Percentiles rank a stretch among this genome's conserved stretches.
phyloP scores from a whole-genome alignment of 2,888 invertebrate genomes.

The Drosophila barbarae region DNA sequence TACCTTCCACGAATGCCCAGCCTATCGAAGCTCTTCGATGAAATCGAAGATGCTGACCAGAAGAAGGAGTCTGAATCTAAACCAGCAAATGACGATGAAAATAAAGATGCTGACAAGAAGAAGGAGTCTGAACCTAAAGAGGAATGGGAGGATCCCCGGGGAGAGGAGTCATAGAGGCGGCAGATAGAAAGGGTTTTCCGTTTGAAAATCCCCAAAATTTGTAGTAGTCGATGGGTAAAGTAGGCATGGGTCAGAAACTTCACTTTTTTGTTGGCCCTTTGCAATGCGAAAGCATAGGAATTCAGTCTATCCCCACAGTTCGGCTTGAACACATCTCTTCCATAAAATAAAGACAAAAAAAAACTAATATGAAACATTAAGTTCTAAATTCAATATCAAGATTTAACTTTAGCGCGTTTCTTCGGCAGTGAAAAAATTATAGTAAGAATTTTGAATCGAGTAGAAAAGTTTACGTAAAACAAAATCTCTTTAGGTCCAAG shows the following conservation, averaged over 20 bases:
- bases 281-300: neutral
- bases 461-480: neutral
- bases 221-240: neutral
- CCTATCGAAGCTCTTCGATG: neutral
- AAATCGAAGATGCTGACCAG: neutral
- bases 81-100: neutral
- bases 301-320: slow-evolving; percentile 22
- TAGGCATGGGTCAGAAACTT: slow-evolving; percentile 16
- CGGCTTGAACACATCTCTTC: slow-evolving; percentile 23
- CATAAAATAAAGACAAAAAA: slow-evolving; percentile 1
- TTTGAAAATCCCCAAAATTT: neutral
- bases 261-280: slow-evolving; percentile 4
- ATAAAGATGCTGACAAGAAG: neutral
- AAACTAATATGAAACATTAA: slow-evolving; percentile 19
- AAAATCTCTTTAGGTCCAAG: neutral
- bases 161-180: slow-evolving; percentile 2
- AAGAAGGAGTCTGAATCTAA: neutral
- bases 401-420: slow-evolving; percentile 18
- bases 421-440: slow-evolving; percentile 13
- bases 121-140: neutral
- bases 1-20: slow-evolving; percentile 8
- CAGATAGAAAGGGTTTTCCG: neutral
- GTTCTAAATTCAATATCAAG: slow-evolving; percentile 21
- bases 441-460: neutral
- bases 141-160: neutral